Evolutionary conservation across 2,797 vertebrate species (phyloP).

Genomic region (Chromis chromis): DNA sequence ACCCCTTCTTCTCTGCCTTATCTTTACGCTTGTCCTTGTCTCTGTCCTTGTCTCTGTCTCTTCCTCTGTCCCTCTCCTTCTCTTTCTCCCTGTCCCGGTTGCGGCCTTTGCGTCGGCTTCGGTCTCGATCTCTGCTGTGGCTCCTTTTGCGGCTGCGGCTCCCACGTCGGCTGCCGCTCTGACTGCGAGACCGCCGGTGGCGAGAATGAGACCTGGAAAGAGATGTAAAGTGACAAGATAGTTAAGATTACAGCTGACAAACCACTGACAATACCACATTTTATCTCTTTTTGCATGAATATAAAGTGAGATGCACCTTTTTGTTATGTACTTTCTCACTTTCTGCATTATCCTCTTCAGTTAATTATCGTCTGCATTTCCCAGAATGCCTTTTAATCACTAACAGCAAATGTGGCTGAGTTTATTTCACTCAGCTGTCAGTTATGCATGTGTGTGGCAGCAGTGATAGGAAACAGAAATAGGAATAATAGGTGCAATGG

Average conservation of each 20-base stretch:
- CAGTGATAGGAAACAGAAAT: slow-evolving; percentile 21
- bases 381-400: slow-evolving; percentile 22
- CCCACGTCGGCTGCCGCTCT: slow-evolving; percentile 77
- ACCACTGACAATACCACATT: background rate
- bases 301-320: background rate
- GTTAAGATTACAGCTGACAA: slow-evolving; percentile 8
- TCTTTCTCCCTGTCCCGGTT: slow-evolving; percentile 85
- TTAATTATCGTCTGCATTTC: slow-evolving; percentile 13
- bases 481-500: background rate
- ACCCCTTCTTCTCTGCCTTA: slow-evolving; percentile 85
- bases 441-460: slow-evolving; percentile 12
- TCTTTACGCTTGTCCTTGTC: slow-evolving; percentile 86
- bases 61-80: slow-evolving; percentile 84
- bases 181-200: slow-evolving; percentile 87
- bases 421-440: slow-evolving; percentile 26
- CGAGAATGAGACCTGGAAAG: slow-evolving; percentile 82
- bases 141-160: slow-evolving; percentile 84
- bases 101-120: slow-evolving; percentile 86
- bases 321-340: background rate
- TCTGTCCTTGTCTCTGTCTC: slow-evolving; percentile 79
- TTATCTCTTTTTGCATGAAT: background rate
- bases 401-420: slow-evolving; percentile 6
- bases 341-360: background rate
- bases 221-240: background rate
- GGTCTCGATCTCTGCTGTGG: slow-evolving; percentile 84